Conservation (phyloP, 2,113 vertebrate species). For the Hippocampus abdominalis region DNA sequence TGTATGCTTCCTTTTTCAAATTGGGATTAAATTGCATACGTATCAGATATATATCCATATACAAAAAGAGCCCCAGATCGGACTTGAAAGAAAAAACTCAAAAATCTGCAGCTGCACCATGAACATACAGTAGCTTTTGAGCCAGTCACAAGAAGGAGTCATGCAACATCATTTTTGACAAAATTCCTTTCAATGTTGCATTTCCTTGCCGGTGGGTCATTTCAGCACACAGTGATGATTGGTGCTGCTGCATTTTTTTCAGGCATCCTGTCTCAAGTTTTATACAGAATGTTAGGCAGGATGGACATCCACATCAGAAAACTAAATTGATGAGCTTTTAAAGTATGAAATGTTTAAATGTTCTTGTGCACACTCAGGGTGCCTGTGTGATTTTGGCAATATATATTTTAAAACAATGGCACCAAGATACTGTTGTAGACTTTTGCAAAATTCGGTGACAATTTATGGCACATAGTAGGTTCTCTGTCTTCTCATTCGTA, state of each 20-base stretch:
- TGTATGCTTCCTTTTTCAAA: too few relatives aligned
- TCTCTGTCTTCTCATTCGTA: background rate
- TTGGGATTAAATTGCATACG: too few relatives aligned
- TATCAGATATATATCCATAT: too few relatives aligned
- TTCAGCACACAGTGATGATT: background rate
- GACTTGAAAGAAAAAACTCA: too few relatives aligned
- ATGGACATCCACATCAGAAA: background rate
- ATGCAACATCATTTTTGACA: background rate
- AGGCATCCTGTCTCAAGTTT: background rate
- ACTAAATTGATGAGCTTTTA: slow-evolving; percentile 10
- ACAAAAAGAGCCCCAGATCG: too few relatives aligned
- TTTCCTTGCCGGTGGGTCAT: background rate
- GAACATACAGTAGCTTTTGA: too few relatives aligned
- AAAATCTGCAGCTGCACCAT: too few relatives aligned
- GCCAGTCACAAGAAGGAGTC: too few relatives aligned
- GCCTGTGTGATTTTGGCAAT: background rate
- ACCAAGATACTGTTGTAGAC: background rate
- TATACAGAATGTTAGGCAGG: too few relatives aligned
- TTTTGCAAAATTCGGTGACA: slow-evolving; percentile 2
- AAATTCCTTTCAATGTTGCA: background rate
- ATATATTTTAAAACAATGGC: slow-evolving; percentile 12
- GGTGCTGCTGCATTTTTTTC: background rate
- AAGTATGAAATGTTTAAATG: background rate
- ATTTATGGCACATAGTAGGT: background rate
- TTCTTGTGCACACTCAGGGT: slow-evolving; percentile 8